A percentile compares a stretch with the other conserved stretches of the same genome.
Evolutionary conservation across 2,113 vertebrate genomes (phyloP).

Genomic region (Paradoxurus hermaphroditus): DNA sequence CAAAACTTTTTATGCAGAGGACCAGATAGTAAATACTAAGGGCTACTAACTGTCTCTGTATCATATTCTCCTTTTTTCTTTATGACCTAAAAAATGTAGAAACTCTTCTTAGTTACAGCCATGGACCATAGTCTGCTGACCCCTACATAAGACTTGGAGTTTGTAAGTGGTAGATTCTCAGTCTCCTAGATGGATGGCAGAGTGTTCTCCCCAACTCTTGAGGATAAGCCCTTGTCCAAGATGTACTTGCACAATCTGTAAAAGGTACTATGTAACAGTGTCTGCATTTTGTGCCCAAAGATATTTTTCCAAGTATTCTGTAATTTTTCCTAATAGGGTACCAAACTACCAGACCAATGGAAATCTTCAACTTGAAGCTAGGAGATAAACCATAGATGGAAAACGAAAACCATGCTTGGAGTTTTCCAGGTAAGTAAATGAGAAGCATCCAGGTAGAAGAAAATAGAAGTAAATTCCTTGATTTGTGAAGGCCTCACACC

Average conservation of each 20-base stretch:
- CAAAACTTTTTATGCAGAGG: neutral
- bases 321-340: neutral
- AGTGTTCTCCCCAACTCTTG: neutral
- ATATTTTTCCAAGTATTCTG: neutral
- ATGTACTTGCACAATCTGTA: neutral
- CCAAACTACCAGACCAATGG: neutral
- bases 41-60: neutral
- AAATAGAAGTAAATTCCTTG: neutral
- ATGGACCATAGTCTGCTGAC: neutral
- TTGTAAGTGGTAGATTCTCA: neutral
- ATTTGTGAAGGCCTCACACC: neutral
- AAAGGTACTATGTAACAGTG: neutral
- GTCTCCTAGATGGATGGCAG: neutral
- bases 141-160: neutral
- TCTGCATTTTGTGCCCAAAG: neutral
- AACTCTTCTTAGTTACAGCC: neutral
- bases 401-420: neutral
- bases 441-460: neutral
- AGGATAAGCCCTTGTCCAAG: neutral
- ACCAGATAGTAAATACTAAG: neutral
- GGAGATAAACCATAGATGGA: neutral
- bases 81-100: neutral
- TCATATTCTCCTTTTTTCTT: neutral
- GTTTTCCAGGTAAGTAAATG: neutral
- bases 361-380: neutral